phyloP scores from a whole-genome alignment of 2,888 invertebrate species.

The Leistus spinibarbis region DNA sequence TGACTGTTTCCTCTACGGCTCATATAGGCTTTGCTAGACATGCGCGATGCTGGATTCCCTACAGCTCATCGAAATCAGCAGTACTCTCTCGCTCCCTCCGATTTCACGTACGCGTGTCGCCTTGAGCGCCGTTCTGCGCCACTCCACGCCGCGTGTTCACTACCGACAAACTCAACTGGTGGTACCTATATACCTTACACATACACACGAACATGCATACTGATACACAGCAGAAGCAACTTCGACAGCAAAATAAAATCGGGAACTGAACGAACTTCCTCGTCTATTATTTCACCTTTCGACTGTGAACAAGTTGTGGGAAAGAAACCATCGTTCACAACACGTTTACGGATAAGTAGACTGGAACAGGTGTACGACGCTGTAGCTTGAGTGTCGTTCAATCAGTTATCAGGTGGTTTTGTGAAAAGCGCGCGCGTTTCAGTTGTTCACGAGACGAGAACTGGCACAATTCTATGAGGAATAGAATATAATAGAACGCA shows the following conservation, averaged over 20 bases:
- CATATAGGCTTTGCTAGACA: slow-evolving; percentile 19
- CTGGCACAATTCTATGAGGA: no score
- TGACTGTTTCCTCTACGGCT: slow-evolving; percentile 35
- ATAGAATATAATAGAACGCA: slow-evolving; percentile 42
- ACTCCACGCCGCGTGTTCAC: slow-evolving; percentile 7
- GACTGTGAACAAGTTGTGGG: background rate
- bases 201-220: slow-evolving; percentile 2
- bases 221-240: background rate
- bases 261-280: background rate
- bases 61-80: slow-evolving; percentile 27
- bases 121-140: slow-evolving; percentile 2
- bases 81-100: background rate
- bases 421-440: background rate
- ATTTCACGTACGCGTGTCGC: background rate
- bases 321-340: background rate
- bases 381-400: background rate
- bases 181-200: slow-evolving; percentile 2
- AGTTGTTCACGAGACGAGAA: background rate
- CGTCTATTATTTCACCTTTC: background rate
- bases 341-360: background rate
- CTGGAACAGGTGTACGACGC: background rate
- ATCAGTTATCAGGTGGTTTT: background rate
- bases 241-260: background rate
- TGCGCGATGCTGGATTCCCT: slow-evolving; percentile 21
- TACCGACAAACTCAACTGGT: slow-evolving; percentile 14